phyloP scores from a whole-genome alignment of 2,888 invertebrate genomes.

The Ennomos erosarius region DNA sequence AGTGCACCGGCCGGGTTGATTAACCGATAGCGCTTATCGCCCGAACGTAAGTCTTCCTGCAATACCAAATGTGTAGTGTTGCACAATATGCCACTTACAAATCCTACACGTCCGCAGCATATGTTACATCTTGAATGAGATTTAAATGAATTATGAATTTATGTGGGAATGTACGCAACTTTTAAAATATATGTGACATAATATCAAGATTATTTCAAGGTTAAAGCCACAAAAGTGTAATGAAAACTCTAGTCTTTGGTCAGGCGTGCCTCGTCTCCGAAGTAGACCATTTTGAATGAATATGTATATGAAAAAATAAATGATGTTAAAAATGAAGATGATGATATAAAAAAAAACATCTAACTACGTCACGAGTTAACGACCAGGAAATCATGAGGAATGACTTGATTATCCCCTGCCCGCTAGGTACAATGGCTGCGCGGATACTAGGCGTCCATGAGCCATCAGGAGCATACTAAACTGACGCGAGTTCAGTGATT shows the following conservation, averaged over 20 bases:
- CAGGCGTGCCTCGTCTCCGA: too few relatives aligned
- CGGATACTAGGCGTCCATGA: slow-evolving; percentile 77
- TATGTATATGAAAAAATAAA: not conserved
- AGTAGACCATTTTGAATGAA: too few relatives aligned
- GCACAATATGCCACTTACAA: slow-evolving; percentile 44
- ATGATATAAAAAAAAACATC: slow-evolving; percentile 18
- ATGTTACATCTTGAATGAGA: slow-evolving; percentile 11
- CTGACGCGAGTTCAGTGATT: slow-evolving; percentile 75
- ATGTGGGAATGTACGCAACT: slow-evolving; percentile 20
- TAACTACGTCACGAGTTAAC: slow-evolving; percentile 24
- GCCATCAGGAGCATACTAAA: slow-evolving; percentile 74
- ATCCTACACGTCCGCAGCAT: slow-evolving; percentile 17
- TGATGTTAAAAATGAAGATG: too few relatives aligned
- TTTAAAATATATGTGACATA: slow-evolving; percentile 15
- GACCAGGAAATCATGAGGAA: slow-evolving; percentile 35
- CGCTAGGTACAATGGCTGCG: slow-evolving; percentile 58
- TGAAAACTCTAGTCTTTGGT: not conserved
- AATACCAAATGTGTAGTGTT: slow-evolving; percentile 48
- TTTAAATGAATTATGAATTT: slow-evolving; percentile 9
- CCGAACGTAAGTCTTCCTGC: slow-evolving; percentile 56
- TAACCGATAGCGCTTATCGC: slow-evolving; percentile 71
- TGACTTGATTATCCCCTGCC: slow-evolving; percentile 41
- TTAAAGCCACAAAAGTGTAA: slow-evolving; percentile 1
- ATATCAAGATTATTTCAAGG: slow-evolving; percentile 21
- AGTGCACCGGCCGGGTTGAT: slow-evolving; percentile 65